These are phyloP conservation scores for Gymnosoma rotundatum DNA, from an alignment of 2,888 invertebrate genomes.

Conservation along the genomic window DNA sequence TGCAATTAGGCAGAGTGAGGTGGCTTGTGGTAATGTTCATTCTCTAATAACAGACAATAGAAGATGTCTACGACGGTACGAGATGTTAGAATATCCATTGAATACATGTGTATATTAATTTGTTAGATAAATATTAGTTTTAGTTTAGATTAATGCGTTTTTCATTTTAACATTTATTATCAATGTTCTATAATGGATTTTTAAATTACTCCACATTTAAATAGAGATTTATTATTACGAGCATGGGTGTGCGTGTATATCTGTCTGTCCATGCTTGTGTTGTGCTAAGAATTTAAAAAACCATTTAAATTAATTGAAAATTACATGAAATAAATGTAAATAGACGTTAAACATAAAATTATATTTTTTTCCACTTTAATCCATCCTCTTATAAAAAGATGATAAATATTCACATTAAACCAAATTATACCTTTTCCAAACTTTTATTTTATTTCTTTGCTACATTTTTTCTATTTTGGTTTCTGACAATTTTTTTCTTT, in stretches of 20 bases:
- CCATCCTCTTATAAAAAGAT: slow-evolving; percentile 72
- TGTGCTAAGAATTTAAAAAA: slow-evolving; percentile 61
- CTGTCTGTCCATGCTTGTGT: slow-evolving; percentile 50
- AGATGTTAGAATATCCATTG: slow-evolving; percentile 47
- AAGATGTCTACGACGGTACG: too few species aligned
- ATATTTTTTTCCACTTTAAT: slow-evolving; percentile 15
- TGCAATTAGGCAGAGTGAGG: neutral
- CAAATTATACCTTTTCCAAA: slow-evolving; percentile 80
- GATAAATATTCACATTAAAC: slow-evolving; percentile 82
- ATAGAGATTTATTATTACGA: slow-evolving; percentile 60
- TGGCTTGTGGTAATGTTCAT: neutral
- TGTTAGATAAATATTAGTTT: slow-evolving; percentile 74
- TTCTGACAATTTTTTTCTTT: slow-evolving; percentile 57
- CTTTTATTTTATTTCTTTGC: slow-evolving; percentile 53
- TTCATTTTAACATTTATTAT: slow-evolving; percentile 67
- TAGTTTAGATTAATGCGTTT: slow-evolving; percentile 71
- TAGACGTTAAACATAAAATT: slow-evolving; percentile 42
- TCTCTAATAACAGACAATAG: slow-evolving; percentile 17
- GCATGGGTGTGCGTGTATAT: slow-evolving; percentile 20
- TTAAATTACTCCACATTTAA: slow-evolving; percentile 69
- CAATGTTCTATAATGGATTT: slow-evolving; percentile 64
- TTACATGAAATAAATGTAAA: slow-evolving; percentile 68
- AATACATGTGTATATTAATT: slow-evolving; percentile 71
- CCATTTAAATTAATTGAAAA: slow-evolving; percentile 71
- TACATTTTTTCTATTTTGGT: slow-evolving; percentile 15